Evolutionary conservation across 2,113 vertebrate genomes (phyloP).

Genomic region (Zosterops hypoxanthus): DNA sequence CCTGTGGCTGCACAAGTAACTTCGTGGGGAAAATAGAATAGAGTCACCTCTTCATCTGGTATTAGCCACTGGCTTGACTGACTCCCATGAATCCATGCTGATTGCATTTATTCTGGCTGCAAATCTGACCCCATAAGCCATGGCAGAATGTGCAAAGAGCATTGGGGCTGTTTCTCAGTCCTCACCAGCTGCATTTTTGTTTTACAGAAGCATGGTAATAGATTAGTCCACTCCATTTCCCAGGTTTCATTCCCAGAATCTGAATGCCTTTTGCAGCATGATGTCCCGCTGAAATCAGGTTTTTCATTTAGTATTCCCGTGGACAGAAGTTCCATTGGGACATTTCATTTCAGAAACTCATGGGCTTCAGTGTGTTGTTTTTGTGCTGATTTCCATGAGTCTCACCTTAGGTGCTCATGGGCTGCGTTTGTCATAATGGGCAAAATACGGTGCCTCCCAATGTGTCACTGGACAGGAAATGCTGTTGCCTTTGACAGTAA

Average conservation of each 20-base stretch:
- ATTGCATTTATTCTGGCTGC: not conserved
- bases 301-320: not conserved
- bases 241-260: not conserved
- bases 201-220: not conserved
- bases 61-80: not conserved
- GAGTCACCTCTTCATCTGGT: not conserved
- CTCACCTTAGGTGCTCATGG: not conserved
- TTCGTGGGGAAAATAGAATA: not conserved
- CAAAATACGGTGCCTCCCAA: not conserved
- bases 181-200: not conserved
- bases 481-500: slow-evolving; percentile 2
- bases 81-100: not conserved
- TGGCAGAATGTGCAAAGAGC: not conserved
- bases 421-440: not conserved
- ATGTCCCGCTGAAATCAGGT: not conserved
- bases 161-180: not conserved
- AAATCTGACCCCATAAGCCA: not conserved
- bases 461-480: slow-evolving; percentile 49
- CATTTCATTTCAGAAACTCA: slow-evolving; percentile 9
- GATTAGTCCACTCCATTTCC: not conserved
- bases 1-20: not conserved
- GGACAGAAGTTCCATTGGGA: not conserved
- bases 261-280: not conserved
- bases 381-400: not conserved
- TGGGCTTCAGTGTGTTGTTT: not conserved